Conservation (phyloP, 2,113 vertebrate genomes). For the Pomatostomus ruficeps region DNA sequence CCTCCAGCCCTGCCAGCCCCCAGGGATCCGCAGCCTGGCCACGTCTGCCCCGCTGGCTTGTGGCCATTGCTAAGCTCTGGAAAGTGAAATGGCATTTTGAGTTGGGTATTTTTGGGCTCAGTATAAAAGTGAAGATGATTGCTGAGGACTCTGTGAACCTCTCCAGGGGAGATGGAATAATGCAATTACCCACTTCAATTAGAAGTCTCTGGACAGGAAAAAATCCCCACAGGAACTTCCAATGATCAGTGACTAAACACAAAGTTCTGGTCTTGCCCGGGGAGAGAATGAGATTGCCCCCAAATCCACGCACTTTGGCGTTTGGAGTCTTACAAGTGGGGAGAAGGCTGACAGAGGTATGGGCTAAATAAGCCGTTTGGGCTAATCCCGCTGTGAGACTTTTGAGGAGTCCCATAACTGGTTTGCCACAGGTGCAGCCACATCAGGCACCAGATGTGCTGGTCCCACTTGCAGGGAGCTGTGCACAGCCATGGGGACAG, state of each 20-base stretch:
- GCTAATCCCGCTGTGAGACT: neutral
- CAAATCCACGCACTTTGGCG: neutral
- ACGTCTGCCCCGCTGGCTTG: accelerated
- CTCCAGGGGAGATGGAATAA: neutral
- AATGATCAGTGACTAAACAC: neutral
- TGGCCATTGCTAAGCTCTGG: neutral
- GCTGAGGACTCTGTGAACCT: neutral
- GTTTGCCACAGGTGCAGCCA: neutral
- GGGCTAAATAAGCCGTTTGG: neutral
- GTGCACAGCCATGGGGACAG: neutral
- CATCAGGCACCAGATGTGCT: neutral
- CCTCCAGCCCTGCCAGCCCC: neutral
- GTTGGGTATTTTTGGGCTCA: neutral
- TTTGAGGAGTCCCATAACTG: neutral
- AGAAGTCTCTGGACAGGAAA: neutral
- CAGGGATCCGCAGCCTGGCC: accelerated
- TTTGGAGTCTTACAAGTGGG: neutral
- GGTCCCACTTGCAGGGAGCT: neutral
- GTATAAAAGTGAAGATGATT: neutral
- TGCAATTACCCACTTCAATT: neutral
- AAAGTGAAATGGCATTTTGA: neutral
- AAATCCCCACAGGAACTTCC: neutral
- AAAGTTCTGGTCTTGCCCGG: neutral
- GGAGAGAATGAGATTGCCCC: neutral
- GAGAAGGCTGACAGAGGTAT: neutral